Evolutionary conservation across 1,140 invertebrate species (phyloP), one percentile per base, ranked within the genome.

Genomic region (Dreissena polymorpha): DNA sequence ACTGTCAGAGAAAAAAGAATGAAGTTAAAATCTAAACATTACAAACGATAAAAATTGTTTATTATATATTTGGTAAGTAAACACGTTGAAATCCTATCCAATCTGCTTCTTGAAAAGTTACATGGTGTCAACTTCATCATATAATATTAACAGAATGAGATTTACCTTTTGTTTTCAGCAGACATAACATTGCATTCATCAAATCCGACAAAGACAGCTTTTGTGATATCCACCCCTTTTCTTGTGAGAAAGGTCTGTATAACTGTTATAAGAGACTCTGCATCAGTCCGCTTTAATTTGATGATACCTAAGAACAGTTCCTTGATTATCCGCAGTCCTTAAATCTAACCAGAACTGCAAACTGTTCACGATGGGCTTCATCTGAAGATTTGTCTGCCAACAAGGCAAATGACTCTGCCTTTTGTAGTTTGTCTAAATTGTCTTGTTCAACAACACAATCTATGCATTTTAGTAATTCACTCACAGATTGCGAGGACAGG

Each of bases 311-410:
- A 39, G 29, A 49, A 71, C 8, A 14, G 16, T 21, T 71, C 64
- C 18, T n/a, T 67, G 18, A 67, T 27, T 12, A 10, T 23, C 10
- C 10, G 10, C 21, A 12, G 25, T 67, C 12, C 23, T 12, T 12
- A 10, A 57, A 74, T 16, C 55, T 16, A 16, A 74, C 23, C n/a
- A 74, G 18, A 23, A 74, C 49, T 23, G 72, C 72, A 74, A 74
- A 57, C n/a, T 74, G 72, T n/a, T 60, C 72, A 14, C 29, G 57
- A 13, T 74, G 70, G 21, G 72, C 72, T 27, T 74, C 72, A 60
- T 74, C 72, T 53, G 72, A 74, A 60, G 72, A 60, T 29, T 74
- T 55, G 25, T 60, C 72, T 29, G 72, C 72, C 8, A 74, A 18
- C 5, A 74, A 23, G 10, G 72, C n/a, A 74, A 10, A 74, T 23